Evolutionary conservation across 2,797 vertebrate species (phyloP).

Genomic region (Rhadinocentrus ornatus): DNA sequence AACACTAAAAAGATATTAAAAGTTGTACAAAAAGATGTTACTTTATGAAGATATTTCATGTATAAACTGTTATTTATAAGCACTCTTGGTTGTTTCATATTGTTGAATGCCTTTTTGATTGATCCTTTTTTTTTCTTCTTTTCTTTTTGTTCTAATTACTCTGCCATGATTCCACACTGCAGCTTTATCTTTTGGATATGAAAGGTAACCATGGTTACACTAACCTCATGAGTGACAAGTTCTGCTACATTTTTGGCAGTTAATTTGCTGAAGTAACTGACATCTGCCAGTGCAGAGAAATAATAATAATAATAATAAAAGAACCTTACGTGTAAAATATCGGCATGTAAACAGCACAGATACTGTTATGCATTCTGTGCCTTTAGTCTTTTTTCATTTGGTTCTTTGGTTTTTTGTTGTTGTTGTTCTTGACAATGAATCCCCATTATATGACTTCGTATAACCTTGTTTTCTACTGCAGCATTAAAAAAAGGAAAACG

Average conservation of each 20-base stretch:
- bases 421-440: conserved; percentile 98
- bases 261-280: conserved; percentile 99
- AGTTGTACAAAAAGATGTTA: conserved; percentile 98
- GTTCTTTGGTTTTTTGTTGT: conserved; percentile 82
- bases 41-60: conserved; percentile 95
- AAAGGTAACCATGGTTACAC: conserved; percentile 99
- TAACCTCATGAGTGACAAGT: conserved; percentile 92
- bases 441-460: conserved; percentile 99
- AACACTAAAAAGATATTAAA: conserved; percentile 89
- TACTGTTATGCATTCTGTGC: conserved; percentile 95
- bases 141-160: conserved; percentile 94
- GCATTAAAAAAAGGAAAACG: conserved; percentile 95
- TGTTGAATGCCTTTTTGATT: conserved; percentile 90
- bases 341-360: conserved; percentile 99
- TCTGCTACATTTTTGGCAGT: conserved; percentile 95
- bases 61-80: conserved; percentile 96
- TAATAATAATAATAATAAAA: conserved; percentile 49
- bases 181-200: conserved; percentile 95
- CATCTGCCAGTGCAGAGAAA: conserved; percentile 94
- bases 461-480: conserved; percentile 99
- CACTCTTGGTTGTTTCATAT: conserved; percentile 92
- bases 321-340: conserved; percentile 96
- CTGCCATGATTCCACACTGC: conserved; percentile 95
- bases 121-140: conserved; percentile 71
- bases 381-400: conserved; percentile 78